Conservation (phyloP, 1,140 invertebrate species). For the Eupristina koningsbergeri region DNA sequence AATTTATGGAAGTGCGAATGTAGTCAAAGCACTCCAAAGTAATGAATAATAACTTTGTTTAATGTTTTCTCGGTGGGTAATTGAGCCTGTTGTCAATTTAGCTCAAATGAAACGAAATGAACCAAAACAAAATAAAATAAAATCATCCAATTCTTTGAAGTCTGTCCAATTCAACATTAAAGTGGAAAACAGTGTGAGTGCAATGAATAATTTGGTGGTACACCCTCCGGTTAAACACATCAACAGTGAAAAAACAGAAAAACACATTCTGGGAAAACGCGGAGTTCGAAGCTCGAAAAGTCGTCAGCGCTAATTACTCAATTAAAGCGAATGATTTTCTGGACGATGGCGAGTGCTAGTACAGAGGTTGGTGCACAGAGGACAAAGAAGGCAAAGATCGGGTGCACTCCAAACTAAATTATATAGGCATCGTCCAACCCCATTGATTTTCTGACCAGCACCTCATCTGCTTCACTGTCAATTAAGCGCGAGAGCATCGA, state of each 20-base stretch:
- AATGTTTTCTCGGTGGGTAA: too few species aligned
- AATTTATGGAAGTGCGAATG: neutral
- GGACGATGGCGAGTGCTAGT: neutral
- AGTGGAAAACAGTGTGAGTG: neutral
- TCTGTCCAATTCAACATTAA: neutral
- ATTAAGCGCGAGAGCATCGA: slow-evolving; percentile 20
- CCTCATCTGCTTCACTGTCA: slow-evolving; percentile 19
- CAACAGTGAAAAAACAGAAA: neutral
- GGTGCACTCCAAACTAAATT: too few species aligned
- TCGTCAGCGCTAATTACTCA: slow-evolving; percentile 39
- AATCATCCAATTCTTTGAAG: neutral
- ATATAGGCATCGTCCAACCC: too few species aligned
- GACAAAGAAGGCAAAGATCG: too few species aligned
- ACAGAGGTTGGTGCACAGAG: neutral
- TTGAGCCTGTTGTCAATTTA: too few species aligned
- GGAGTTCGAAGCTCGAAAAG: slow-evolving; percentile 12
- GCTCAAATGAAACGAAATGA: too few species aligned
- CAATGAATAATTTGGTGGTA: neutral
- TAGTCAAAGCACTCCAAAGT: too few species aligned
- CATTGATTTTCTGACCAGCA: slow-evolving; percentile 2
- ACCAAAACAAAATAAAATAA: neutral
- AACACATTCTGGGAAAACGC: neutral
- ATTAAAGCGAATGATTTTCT: slow-evolving; percentile 24
- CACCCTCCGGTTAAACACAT: neutral
- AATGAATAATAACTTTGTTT: too few species aligned